Conservation (phyloP, 2,888 invertebrate genomes). For the Drosophila mulleri region DNA sequence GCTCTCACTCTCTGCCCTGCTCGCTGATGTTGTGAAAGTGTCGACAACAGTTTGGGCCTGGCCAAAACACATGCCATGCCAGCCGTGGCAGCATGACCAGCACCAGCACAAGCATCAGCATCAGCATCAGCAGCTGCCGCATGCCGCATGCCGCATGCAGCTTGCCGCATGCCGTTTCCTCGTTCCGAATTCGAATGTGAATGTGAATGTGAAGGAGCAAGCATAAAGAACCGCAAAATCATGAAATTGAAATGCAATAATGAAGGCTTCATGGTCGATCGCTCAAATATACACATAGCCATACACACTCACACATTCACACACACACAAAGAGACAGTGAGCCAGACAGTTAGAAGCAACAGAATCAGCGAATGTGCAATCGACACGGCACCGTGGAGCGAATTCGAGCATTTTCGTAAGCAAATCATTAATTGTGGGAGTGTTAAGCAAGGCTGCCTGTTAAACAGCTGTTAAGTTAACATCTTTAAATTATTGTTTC, state of each 20-base stretch:
- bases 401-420: neutral
- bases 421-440: neutral
- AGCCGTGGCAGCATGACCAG: slow-evolving; percentile 28
- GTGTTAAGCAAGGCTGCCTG: neutral
- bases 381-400: slow-evolving; percentile 58
- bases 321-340: slow-evolving; percentile 27
- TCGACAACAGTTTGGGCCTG: slow-evolving; percentile 71
- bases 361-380: slow-evolving; percentile 63
- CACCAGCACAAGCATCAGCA: slow-evolving; percentile 7
- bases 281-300: slow-evolving; percentile 63
- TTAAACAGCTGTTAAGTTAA: neutral
- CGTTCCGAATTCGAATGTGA: slow-evolving; percentile 22
- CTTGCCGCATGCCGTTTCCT: slow-evolving; percentile 25
- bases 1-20: neutral
- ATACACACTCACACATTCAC: slow-evolving; percentile 18
- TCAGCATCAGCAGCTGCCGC: slow-evolving; percentile 16
- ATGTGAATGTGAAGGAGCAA: slow-evolving; percentile 56
- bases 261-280: slow-evolving; percentile 80
- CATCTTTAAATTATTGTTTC: too few relatives aligned
- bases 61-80: slow-evolving; percentile 52
- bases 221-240: slow-evolving; percentile 79
- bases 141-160: slow-evolving; percentile 17
- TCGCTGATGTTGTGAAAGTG: slow-evolving; percentile 72
- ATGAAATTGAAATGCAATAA: slow-evolving; percentile 76
- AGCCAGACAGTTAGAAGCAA: slow-evolving; percentile 44